phyloP scores from a whole-genome alignment of 2,888 invertebrate species.

The Julus scandinavius region DNA sequence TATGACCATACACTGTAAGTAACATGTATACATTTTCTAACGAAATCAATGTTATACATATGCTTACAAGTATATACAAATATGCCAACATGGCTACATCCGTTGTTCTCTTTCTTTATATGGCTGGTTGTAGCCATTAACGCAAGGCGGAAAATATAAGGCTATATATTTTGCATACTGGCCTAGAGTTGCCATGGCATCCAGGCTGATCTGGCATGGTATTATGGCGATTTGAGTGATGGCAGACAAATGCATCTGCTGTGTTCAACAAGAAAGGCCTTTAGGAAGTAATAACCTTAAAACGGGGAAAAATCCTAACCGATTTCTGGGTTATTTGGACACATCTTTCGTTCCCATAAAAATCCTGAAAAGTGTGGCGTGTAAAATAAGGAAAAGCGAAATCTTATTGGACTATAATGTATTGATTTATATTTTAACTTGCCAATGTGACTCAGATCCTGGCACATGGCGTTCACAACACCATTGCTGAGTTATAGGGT shows the following conservation, averaged over 20 bases:
- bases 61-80: background rate
- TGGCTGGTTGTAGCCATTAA: background rate
- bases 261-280: background rate
- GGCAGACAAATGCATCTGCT: background rate
- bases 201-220: background rate
- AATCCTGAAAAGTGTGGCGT: background rate
- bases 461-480: background rate
- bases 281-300: background rate
- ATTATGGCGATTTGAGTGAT: conserved; percentile 31
- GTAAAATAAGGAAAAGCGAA: background rate
- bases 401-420: background rate
- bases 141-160: background rate
- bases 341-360: background rate
- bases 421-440: background rate
- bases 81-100: background rate
- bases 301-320: background rate
- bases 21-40: too few species aligned
- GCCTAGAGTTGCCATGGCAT: background rate
- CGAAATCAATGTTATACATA: background rate
- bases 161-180: background rate
- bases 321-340: background rate
- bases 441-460: background rate
- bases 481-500: background rate
- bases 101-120: background rate
- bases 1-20: too few species aligned